phyloP scores from a whole-genome alignment of 2,113 vertebrate species.

The Periophthalmodon schlosseri region DNA sequence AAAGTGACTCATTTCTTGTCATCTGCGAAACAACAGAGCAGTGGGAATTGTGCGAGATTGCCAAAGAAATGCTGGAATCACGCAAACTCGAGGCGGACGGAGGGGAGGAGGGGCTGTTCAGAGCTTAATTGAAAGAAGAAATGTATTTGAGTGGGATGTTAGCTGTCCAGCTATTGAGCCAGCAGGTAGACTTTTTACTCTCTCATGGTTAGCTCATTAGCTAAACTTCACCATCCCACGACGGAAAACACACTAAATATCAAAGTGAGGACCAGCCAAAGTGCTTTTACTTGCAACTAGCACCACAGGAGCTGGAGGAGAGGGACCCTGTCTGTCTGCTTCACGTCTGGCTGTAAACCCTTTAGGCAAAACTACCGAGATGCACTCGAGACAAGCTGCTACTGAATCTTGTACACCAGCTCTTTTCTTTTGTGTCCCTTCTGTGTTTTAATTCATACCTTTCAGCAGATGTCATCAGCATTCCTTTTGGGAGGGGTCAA shows the following conservation, averaged over 20 bases:
- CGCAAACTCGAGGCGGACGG: conserved; percentile 26
- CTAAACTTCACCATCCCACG: conserved; percentile 44
- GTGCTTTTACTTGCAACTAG: conserved; percentile 53
- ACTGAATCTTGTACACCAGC: conserved; percentile 4
- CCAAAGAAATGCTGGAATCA: conserved; percentile 13
- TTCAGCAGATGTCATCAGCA: too few relatives aligned
- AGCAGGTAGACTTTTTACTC: conserved; percentile 67
- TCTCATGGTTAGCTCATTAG: conserved; percentile 61
- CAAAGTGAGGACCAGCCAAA: conserved; percentile 50
- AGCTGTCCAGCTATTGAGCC: conserved; percentile 47
- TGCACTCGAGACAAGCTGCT: conserved; percentile 18
- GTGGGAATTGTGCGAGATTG: conserved; percentile 34
- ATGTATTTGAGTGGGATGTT: conserved; percentile 42
- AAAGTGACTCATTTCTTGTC: conserved; percentile 32
- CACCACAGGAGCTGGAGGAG: conserved; percentile 45
- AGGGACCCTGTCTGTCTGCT: conserved; percentile 37
- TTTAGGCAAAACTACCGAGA: conserved; percentile 35
- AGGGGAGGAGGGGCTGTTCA: conserved; percentile 31
- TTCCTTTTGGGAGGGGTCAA: too few relatives aligned
- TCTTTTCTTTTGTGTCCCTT: conserved; percentile 21
- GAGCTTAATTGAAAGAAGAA: conserved; percentile 54
- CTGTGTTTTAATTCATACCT: neutral
- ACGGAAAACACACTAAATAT: conserved; percentile 60
- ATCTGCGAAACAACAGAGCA: conserved; percentile 35
- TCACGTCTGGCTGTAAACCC: conserved; percentile 33